Conservation (phyloP, 2,888 invertebrate genomes). For the Xanthorhoe designata region DNA sequence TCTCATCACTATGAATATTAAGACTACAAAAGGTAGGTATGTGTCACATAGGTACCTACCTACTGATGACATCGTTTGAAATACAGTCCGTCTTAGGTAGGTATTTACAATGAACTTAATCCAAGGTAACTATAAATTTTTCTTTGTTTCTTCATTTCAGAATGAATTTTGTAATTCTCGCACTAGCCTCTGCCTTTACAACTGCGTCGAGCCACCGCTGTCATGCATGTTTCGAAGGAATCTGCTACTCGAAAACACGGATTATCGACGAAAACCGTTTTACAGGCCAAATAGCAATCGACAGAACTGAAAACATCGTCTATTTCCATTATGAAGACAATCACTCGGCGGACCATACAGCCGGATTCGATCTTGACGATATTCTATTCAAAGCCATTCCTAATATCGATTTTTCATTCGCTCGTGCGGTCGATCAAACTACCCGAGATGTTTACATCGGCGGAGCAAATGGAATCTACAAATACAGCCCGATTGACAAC, state of each 20-base stretch:
- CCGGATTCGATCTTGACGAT: slow-evolving; percentile 62
- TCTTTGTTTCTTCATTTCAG: slow-evolving; percentile 24
- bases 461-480: slow-evolving; percentile 62
- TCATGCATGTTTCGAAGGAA: slow-evolving; percentile 67
- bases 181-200: slow-evolving; percentile 15
- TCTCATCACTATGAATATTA: no score
- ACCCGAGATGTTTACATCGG: slow-evolving; percentile 65
- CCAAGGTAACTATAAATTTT: background rate
- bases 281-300: slow-evolving; percentile 70
- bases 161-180: slow-evolving; percentile 21
- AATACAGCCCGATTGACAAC: slow-evolving; percentile 56
- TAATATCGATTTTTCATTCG: slow-evolving; percentile 64
- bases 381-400: slow-evolving; percentile 56
- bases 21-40: no score
- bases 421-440: slow-evolving; percentile 62
- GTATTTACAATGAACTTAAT: no score
- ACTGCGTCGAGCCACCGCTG: slow-evolving; percentile 46
- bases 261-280: slow-evolving; percentile 60
- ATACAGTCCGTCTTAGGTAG: no score
- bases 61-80: no score
- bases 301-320: slow-evolving; percentile 60
- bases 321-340: slow-evolving; percentile 67
- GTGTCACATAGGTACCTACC: no score
- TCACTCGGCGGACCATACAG: slow-evolving; percentile 57
- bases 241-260: slow-evolving; percentile 61